Percentiles rank a stretch among this genome's conserved stretches.
These are phyloP conservation scores for Carapus acus DNA, from an alignment of 2,797 vertebrate genomes.

Conservation along the genomic window DNA sequence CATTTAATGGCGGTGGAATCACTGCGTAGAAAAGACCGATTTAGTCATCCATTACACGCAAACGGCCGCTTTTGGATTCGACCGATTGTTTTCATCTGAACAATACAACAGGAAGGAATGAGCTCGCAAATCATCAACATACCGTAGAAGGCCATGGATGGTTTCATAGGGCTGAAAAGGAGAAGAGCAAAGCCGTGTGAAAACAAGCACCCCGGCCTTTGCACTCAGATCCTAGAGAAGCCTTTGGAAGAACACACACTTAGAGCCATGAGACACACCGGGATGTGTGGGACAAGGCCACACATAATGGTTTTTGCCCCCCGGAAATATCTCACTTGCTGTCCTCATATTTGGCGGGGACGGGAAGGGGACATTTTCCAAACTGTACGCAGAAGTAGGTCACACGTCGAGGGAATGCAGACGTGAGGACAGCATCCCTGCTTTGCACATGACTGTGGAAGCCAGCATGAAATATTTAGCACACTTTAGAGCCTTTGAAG, in stretches of 20 bases:
- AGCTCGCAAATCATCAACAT: constrained; percentile 1
- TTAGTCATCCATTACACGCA: too few relatives aligned
- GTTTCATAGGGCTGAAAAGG: background rate
- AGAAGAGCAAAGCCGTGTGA: background rate
- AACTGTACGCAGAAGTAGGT: constrained; percentile 1
- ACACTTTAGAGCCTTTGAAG: constrained; percentile 12
- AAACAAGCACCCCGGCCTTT: background rate
- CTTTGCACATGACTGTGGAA: constrained; percentile 8
- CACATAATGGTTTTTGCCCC: too few relatives aligned
- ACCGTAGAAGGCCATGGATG: background rate
- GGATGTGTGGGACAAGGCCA: too few relatives aligned
- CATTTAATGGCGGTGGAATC: background rate
- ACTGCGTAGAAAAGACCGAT: constrained; percentile 6
- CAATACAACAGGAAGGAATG: background rate
- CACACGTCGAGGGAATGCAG: background rate
- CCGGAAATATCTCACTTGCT: background rate
- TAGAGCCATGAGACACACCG: background rate
- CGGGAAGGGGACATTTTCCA: background rate
- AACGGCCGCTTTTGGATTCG: background rate
- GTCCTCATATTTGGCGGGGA: background rate
- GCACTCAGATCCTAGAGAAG: background rate
- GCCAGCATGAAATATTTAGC: constrained; percentile 14
- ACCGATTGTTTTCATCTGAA: constrained; percentile 1
- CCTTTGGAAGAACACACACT: background rate
- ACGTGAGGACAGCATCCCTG: background rate